Conservation (phyloP, 2,113 vertebrate genomes). For the Leptodactylus fuscus region DNA sequence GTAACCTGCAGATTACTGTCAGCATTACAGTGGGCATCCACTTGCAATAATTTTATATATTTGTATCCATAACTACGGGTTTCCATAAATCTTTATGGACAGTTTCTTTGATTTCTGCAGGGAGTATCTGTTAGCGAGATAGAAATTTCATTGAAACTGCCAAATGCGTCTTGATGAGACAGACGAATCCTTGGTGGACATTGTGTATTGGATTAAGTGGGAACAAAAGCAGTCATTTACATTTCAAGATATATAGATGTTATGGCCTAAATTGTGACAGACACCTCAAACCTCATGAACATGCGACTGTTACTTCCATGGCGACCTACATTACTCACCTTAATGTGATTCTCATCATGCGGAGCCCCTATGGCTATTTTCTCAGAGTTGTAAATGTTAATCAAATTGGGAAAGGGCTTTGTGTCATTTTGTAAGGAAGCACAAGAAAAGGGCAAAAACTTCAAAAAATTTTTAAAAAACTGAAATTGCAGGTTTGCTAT, state of each 20-base stretch:
- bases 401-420: constrained; percentile 3
- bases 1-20: constrained; percentile 30
- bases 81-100: constrained; percentile 34
- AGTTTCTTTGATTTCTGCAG: constrained; percentile 42
- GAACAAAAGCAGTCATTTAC: constrained; percentile 31
- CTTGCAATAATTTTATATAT: constrained; percentile 4
- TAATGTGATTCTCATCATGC: constrained; percentile 11
- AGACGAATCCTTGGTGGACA: background rate
- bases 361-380: constrained; percentile 25
- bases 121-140: constrained; percentile 10
- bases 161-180: constrained; percentile 50
- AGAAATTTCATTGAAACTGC: constrained; percentile 27
- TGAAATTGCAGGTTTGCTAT: background rate
- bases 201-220: constrained; percentile 14
- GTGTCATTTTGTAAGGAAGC: background rate
- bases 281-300: background rate
- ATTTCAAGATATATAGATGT: constrained; percentile 19
- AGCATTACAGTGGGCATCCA: background rate
- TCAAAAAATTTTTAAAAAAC: background rate
- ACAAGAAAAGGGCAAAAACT: constrained; percentile 9
- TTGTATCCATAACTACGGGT: constrained; percentile 24
- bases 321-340: constrained; percentile 17
- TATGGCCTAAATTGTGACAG: constrained; percentile 17
- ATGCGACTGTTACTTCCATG: background rate
- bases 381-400: constrained; percentile 19